These are phyloP conservation scores for Clinocottus analis DNA, from an alignment of 2,113 vertebrate genomes.

Conservation along the genomic window DNA sequence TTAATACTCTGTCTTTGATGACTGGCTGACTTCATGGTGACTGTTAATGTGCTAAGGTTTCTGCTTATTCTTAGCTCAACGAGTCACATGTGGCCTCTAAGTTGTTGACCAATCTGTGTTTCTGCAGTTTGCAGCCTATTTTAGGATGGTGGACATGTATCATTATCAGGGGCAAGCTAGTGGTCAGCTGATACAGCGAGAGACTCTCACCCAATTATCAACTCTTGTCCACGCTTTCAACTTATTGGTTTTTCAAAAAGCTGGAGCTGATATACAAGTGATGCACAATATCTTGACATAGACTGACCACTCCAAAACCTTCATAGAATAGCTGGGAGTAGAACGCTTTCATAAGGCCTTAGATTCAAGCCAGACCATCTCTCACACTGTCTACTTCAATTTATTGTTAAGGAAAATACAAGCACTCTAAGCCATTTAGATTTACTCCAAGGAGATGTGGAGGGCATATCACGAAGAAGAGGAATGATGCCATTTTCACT, in stretches of 20 bases:
- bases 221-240: conserved; percentile 60
- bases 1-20: conserved; percentile 80
- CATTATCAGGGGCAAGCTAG: conserved; percentile 66
- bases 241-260: conserved; percentile 50
- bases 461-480: conserved; percentile 65
- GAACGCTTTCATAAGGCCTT: conserved; percentile 74
- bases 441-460: conserved; percentile 76
- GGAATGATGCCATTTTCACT: conserved; percentile 63
- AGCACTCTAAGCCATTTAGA: conserved; percentile 76
- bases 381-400: conserved; percentile 76
- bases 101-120: conserved; percentile 79
- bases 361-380: conserved; percentile 67
- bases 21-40: conserved; percentile 72
- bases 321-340: conserved; percentile 62
- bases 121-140: conserved; percentile 72
- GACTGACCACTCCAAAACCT: conserved; percentile 56
- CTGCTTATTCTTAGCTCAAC: conserved; percentile 79
- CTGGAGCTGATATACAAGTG: conserved; percentile 41
- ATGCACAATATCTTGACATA: conserved; percentile 54
- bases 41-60: conserved; percentile 81
- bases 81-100: conserved; percentile 75
- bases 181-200: conserved; percentile 68
- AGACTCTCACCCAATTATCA: conserved; percentile 80
- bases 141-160: conserved; percentile 69
- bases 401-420: conserved; percentile 70